Evolutionary conservation across 2,113 vertebrate genomes (phyloP).

Genomic region (Pleuronectes platessa): DNA sequence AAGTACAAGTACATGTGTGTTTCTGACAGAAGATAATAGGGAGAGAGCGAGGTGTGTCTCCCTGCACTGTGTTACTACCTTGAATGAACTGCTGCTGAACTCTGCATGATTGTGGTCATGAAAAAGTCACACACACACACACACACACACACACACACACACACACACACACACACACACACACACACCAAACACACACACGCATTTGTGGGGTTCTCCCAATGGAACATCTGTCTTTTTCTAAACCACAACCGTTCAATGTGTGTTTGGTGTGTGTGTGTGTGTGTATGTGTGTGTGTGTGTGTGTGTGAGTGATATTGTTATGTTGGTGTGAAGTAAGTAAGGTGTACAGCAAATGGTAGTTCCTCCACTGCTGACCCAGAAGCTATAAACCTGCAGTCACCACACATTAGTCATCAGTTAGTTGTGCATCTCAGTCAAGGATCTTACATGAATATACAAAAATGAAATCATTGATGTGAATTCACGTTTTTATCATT

Average conservation of each 20-base stretch:
- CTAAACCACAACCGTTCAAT: constrained; percentile 25
- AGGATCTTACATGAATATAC: background rate
- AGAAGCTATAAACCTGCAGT: constrained; percentile 11
- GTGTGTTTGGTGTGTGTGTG: constrained; percentile 16
- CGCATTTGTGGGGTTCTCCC: constrained; percentile 26
- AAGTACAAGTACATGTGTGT: background rate
- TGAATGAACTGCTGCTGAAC: constrained; percentile 52
- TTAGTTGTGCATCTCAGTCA: background rate
- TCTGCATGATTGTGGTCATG: constrained; percentile 47
- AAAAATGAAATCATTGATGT: background rate
- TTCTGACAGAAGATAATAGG: background rate
- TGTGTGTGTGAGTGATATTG: constrained; percentile 7
- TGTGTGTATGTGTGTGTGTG: background rate
- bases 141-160: background rate
- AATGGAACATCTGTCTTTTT: constrained; percentile 43
- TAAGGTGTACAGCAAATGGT: constrained; percentile 49
- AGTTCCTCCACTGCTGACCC: constrained; percentile 14
- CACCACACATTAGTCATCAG: constrained; percentile 22
- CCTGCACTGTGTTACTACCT: constrained; percentile 38
- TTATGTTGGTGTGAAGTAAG: constrained; percentile 35
- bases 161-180: constrained; percentile 21
- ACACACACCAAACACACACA: constrained; percentile 9
- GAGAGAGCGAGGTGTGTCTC: background rate
- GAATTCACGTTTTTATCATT: too few relatives aligned
- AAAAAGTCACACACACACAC: constrained; percentile 25